Percentiles rank a stretch among this genome's conserved stretches.
phyloP scores from a whole-genome alignment of 37 sponge, comb jelly and placozoan species.

The Agelas oroides region DNA sequence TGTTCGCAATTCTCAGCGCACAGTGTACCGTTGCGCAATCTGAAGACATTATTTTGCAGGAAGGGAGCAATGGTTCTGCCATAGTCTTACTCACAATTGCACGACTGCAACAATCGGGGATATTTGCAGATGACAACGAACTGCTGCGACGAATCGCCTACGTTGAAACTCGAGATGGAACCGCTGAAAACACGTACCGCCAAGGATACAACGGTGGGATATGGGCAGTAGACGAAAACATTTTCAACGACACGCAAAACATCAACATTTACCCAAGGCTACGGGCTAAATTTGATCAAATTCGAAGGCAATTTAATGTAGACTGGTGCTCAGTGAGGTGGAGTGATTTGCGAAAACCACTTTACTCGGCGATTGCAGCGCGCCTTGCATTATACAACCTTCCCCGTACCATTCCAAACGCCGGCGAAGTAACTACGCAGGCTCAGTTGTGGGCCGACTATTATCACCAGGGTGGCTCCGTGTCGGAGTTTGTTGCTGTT shows the following conservation, averaged over 20 bases:
- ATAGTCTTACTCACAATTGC: too few species aligned
- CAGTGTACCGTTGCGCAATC: too few species aligned
- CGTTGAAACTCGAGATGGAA: constrained; percentile 56
- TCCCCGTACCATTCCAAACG: constrained; percentile 28
- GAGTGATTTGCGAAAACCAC: constrained; percentile 54
- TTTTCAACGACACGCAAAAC: constrained; percentile 30
- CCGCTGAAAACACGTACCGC: constrained; percentile 34
- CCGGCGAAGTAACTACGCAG: constrained; percentile 29
- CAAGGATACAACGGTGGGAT: constrained; percentile 59
- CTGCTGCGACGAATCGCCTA: constrained; percentile 23
- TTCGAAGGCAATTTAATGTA: constrained; percentile 21
- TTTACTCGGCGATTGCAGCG: constrained; percentile 59
- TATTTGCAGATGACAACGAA: constrained; percentile 8
- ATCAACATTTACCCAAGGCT: constrained; percentile 16
- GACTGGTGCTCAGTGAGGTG: constrained; percentile 33
- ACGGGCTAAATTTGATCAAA: background rate
- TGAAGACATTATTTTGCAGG: too few species aligned
- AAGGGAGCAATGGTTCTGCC: too few species aligned
- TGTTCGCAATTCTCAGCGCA: too few species aligned
- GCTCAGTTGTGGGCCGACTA: constrained; percentile 50
- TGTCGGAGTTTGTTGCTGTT: too few species aligned
- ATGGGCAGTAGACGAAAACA: constrained; percentile 53
- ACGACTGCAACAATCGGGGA: too few species aligned
- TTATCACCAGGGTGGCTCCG: constrained; percentile 20
- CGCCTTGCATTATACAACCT: constrained; percentile 32